Evolutionary conservation across 2,797 vertebrate species (phyloP).

Genomic region (Mionectes olivaceus): DNA sequence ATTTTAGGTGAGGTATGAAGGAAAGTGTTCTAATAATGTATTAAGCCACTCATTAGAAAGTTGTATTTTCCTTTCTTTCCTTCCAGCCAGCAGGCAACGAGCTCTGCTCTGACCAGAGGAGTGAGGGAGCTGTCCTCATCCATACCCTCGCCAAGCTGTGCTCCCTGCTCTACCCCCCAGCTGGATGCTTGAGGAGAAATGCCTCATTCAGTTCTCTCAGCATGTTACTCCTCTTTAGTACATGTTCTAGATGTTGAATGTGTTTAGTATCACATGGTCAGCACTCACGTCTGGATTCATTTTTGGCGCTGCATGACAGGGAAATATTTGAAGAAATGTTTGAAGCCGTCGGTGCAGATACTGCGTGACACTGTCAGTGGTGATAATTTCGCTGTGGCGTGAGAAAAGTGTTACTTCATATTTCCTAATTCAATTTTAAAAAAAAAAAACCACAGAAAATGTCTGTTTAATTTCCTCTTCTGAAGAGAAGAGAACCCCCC

Average conservation of each 20-base stretch:
- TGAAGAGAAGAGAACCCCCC: background rate
- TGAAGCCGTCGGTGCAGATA: background rate
- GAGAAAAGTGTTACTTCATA: background rate
- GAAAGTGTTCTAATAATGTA: slow-evolving; percentile 52
- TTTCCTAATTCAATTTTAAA: background rate
- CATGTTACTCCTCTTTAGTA: background rate
- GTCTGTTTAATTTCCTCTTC: background rate
- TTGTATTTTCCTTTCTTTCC: background rate
- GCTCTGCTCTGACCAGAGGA: background rate
- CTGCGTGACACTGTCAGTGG: background rate
- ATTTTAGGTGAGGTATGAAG: slow-evolving; percentile 74
- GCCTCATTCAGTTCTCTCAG: background rate
- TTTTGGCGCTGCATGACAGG: background rate
- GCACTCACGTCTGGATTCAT: accelerated
- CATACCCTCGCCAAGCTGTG: accelerated
- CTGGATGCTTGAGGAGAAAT: background rate
- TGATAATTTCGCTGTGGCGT: background rate
- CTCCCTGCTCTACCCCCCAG: background rate
- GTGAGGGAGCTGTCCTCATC: background rate
- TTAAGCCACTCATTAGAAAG: slow-evolving; percentile 75
- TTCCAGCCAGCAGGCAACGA: background rate
- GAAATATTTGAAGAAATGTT: background rate
- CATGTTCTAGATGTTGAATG: background rate
- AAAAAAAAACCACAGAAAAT: background rate
- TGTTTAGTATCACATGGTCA: accelerated